Evolutionary conservation across 1,140 invertebrate genomes (phyloP).

Genomic region (Caenorhabditis inopinata): DNA sequence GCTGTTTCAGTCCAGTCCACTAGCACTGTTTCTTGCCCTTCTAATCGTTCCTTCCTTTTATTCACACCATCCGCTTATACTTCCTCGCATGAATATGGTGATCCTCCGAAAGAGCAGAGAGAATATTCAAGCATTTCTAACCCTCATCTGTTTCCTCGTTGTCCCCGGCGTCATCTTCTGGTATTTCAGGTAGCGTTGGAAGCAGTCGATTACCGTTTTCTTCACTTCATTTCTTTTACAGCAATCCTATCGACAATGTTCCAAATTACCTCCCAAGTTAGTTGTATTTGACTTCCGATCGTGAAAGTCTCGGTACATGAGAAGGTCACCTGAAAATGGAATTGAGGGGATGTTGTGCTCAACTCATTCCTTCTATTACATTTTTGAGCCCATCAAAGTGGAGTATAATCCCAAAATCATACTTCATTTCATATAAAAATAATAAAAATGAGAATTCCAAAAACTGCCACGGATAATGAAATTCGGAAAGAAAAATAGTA

Average conservation of each 20-base stretch:
- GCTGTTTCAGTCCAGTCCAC: too few species aligned
- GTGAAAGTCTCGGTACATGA: too few species aligned
- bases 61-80: not conserved
- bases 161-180: not conserved
- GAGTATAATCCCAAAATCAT: too few species aligned
- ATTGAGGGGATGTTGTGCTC: too few species aligned
- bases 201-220: too few species aligned
- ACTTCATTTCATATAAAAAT: too few species aligned
- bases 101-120: not conserved
- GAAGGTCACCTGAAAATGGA: too few species aligned
- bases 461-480: not conserved
- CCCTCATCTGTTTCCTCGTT: not conserved
- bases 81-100: conserved; percentile 2
- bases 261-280: not conserved
- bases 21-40: too few species aligned
- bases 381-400: too few species aligned
- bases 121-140: conserved; percentile 1
- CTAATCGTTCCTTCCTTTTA: not conserved
- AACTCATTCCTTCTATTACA: too few species aligned
- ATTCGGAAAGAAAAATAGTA: not conserved
- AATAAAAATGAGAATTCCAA: too few species aligned
- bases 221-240: not conserved
- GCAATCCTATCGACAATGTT: not conserved
- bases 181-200: not conserved
- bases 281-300: too few species aligned